Evolutionary conservation across 1,140 invertebrate species (phyloP).

Genomic region (Dendrolimus kikuchii): DNA sequence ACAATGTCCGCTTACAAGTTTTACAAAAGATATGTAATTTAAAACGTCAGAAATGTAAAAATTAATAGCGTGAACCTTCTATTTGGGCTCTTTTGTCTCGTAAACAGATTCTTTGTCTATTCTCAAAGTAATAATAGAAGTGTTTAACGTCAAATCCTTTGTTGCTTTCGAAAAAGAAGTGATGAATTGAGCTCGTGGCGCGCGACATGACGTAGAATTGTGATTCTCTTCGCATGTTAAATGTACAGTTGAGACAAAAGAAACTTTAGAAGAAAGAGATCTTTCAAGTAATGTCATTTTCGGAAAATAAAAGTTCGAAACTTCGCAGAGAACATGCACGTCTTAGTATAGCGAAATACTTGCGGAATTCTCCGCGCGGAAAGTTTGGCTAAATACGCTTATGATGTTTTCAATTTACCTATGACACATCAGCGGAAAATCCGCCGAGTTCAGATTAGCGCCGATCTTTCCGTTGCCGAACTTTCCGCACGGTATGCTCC

Average conservation of each 20-base stretch:
- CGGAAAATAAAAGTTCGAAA: no score
- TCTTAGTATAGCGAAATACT: no score
- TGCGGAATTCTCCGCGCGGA: no score
- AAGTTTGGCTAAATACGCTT: no score
- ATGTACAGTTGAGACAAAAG: conserved; percentile 3
- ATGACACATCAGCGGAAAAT: no score
- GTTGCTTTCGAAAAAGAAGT: conserved; percentile 45
- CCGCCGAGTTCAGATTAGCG: no score
- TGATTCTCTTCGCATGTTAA: conserved; percentile 48
- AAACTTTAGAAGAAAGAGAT: no score
- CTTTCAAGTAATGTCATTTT: no score
- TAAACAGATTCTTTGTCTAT: conserved; percentile 61
- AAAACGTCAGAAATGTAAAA: conserved; percentile 60
- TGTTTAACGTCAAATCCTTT: conserved; percentile 66
- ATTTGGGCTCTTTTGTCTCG: conserved; percentile 54
- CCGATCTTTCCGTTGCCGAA: no score
- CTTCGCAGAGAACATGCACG: no score
- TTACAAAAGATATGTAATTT: conserved; percentile 59
- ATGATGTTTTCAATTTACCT: no score
- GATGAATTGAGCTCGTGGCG: conserved; percentile 55
- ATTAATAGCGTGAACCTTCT: conserved; percentile 65
- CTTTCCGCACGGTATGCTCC: no score
- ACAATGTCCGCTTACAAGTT: conserved; percentile 9
- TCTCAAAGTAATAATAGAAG: conserved; percentile 58
- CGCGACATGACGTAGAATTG: conserved; percentile 39